Conservation (phyloP, 2,113 vertebrate species). For the Gambusia holbrooki region DNA sequence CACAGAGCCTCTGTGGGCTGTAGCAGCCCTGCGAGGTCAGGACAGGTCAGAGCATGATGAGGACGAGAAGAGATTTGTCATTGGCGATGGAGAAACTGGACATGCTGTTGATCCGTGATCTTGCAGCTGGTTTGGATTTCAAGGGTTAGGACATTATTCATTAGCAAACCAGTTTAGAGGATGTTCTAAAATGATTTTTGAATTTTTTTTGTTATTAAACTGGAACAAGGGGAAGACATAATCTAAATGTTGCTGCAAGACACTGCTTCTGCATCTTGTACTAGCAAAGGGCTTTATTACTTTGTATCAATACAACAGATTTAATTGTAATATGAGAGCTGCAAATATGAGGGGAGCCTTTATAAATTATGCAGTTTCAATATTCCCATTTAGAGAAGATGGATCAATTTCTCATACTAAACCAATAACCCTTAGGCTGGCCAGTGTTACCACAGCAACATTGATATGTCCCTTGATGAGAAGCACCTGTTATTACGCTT, state of each 20-base stretch:
- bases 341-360: background rate
- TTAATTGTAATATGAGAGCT: constrained; percentile 45
- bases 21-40: constrained; percentile 18
- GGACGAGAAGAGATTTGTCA: constrained; percentile 12
- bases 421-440: constrained; percentile 62
- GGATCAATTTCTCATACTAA: constrained; percentile 67
- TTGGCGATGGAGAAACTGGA: constrained; percentile 27
- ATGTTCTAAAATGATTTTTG: background rate
- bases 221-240: background rate
- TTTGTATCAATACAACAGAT: constrained; percentile 2
- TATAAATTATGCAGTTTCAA: constrained; percentile 72
- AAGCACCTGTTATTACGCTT: constrained; percentile 53
- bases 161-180: background rate
- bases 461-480: constrained; percentile 46
- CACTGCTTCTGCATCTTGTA: background rate
- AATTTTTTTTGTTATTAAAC: background rate
- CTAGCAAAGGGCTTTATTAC: background rate
- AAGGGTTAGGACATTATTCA: background rate
- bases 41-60: constrained; percentile 10
- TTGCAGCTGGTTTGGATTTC: constrained; percentile 12
- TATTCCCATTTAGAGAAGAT: constrained; percentile 61
- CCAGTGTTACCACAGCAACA: constrained; percentile 63
- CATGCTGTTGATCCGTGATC: constrained; percentile 33
- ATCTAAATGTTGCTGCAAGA: constrained; percentile 19
- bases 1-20: constrained; percentile 14